Evolutionary conservation across 1,140 invertebrate species (phyloP), one percentile per base, ranked within the genome.

Genomic region (Plutomurus gul): DNA sequence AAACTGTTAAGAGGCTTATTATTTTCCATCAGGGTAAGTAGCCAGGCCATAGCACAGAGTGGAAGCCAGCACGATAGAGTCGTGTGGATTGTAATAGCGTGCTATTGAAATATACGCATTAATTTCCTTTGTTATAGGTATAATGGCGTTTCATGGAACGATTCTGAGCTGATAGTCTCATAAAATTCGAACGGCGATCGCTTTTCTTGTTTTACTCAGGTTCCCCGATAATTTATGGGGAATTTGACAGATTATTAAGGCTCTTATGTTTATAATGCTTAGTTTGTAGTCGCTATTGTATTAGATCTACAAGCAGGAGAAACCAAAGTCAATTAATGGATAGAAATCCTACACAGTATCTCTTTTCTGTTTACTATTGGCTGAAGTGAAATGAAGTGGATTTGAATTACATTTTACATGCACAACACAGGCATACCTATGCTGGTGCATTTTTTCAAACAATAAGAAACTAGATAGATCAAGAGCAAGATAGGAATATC

Each of bases 391-490:
- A n/a, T 65, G 27, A 33, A n/a, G 16, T 65, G 36, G 33, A n/a
- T n/a, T 22, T 25, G 47, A 33, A 60, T n/a, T 60, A 65, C 33
- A 27, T 30, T 33, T 65, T n/a, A 65, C 36, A 27, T 36, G 36
- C 20, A 20, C 43, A 47, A 18, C 20, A 46, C 13, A 18, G 20
- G 13, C 13, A 60, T 60, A 16, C 27, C 4, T 33, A 16, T 36
- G 18, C 8, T 20, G 22, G 11, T 56, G 25, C 25, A n/a, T n/a
- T n/a, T 30, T 65, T 65, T 65, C 27, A 30, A 30, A n/a, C 13
- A 65, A 65, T 65, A 51, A n/a, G 47, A 51, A n/a, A n/a, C 22
- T 30, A 65, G 56, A 65, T 65, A 65, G 56, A 65, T 65, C 56
- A 33, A 65, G 36, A 65, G 13, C 25, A n/a, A 30, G 56, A 65